Evolutionary conservation across 2,113 vertebrate species (phyloP), one percentile per base, ranked within the genome.

Genomic region (Vimba vimba): DNA sequence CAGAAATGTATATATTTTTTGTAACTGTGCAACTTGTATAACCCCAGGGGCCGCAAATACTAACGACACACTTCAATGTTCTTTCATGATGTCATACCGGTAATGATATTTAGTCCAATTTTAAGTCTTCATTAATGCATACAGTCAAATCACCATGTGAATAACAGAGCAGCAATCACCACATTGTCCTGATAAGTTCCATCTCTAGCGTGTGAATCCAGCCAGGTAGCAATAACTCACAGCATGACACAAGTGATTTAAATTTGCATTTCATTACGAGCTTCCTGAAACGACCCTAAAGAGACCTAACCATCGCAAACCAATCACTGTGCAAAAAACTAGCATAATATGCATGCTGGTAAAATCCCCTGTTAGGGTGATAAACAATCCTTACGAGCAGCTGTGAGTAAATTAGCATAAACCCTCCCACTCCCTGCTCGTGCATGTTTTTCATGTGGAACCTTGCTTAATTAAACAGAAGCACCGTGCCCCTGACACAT

Each of bases 401-500:
- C 50, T 52, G 50, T 73, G 66, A 83, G 66, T 25, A 71, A 71
- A 74, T 83, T 83, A 83, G 66, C 82, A 83, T 83, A 83, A 73
- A 59, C 82, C 27, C 33, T 4, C 68, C 82, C 13, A 83, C 68
- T 39, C 45, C 30, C 50, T 36, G 19, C 27, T 83, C 47, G 19
- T 55, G 50, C 62, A 73, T 83, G 11, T 73, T 68, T 62, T 83
- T 50, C 30, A 43, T 15, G 68, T 73, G 81, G 50, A 83, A 73
- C 50, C 27, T 83, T 73, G 68, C 50, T 59, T 73, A 83, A 83
- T 83, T 83, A 83, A 83, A 83, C 82, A 74, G 68, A 57, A 73
- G 33, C 82, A 43, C 6, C 39, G 30, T 30, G 62, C 80, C 80
- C 45, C 66, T 83, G 82, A 73, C 82, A 74, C 68, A 21, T 52